phyloP scores from a whole-genome alignment of 2,797 vertebrate species.

The Vireo griseus region DNA sequence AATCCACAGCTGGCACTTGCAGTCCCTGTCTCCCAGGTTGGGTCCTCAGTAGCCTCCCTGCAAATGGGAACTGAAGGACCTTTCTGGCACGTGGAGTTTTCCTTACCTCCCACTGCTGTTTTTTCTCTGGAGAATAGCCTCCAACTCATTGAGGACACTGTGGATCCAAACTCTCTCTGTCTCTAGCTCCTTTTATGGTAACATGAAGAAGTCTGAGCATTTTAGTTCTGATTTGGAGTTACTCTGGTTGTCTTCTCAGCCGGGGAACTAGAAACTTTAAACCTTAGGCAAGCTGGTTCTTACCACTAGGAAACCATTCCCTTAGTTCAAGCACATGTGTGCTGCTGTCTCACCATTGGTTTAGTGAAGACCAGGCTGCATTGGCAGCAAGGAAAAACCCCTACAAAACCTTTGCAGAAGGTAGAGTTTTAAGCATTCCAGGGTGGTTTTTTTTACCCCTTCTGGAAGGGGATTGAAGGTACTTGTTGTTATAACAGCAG shows the following conservation, averaged over 20 bases:
- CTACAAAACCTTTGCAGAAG: background rate
- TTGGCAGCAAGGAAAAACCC: background rate
- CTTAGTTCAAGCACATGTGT: background rate
- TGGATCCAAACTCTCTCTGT: background rate
- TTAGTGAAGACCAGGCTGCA: background rate
- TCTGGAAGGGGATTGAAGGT: background rate
- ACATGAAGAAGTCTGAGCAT: background rate
- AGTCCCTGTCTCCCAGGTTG: background rate
- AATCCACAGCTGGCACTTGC: background rate
- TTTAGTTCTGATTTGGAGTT: background rate
- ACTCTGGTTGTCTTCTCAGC: background rate
- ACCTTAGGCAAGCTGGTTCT: background rate
- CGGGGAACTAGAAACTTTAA: background rate
- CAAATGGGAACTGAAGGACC: background rate
- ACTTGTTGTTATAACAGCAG: background rate
- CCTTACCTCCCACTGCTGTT: background rate
- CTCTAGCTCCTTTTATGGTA: slow-evolving; percentile 47
- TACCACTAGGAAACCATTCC: background rate
- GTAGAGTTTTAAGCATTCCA: background rate
- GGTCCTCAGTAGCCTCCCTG: background rate
- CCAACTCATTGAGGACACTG: background rate
- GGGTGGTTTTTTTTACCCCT: background rate
- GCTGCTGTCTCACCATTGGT: background rate
- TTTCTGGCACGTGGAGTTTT: background rate
- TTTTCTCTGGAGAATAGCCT: background rate